Base-by-base conservation (phyloP, 2,888 invertebrate genomes). In the Drosophila yooni region DNA sequence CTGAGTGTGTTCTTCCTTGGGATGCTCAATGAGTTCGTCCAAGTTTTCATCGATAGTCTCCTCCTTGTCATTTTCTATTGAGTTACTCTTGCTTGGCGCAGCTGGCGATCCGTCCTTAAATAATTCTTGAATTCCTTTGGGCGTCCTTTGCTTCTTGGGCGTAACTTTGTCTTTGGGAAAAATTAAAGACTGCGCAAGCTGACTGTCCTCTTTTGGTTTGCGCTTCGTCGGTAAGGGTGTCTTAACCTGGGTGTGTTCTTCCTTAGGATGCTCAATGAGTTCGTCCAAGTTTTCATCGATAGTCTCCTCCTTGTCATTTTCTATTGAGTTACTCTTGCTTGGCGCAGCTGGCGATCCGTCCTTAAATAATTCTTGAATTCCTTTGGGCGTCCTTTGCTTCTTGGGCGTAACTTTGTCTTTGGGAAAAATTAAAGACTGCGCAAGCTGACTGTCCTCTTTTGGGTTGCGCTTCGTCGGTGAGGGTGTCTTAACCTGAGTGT, bases 391-490 rank as follows among this genome's bases (percentile, higher is more conserved):
- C 2, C 11, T 34, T 29, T n/a, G 10, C 2, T 40, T 18, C 15
- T 25, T 67, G 8, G 31, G 54, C 15, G 46, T 11, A 31, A 2
- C 15, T 15, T 8, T 29, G 8, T 25, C 46, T 56, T 18, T 27
- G 8, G 38, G 13, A 1, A n/a, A 27, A 3, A 15, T 46, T 25
- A 46, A 46, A 15, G 25, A 25, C 46, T 25, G 46, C 8, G 5
- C 6, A 18, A 21, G 11, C n/a, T 25, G 25, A 29, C 25, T 29
- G 3, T 21, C 18, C 10, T 27, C 43, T 33, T 48, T 58, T n/a
- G 57, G 11, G 15, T 50, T 53, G 18, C 11, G 13, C n/a, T 40
- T 63, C 5, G 3, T 36, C 7, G 72, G 54, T 4, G 64, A 56
- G 6, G 15, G 25, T n/a, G 27, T 5, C 7, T 33, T 13, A 10